Conservation (phyloP, 2,888 invertebrate genomes). For the Brachypalpus laphriformis region DNA sequence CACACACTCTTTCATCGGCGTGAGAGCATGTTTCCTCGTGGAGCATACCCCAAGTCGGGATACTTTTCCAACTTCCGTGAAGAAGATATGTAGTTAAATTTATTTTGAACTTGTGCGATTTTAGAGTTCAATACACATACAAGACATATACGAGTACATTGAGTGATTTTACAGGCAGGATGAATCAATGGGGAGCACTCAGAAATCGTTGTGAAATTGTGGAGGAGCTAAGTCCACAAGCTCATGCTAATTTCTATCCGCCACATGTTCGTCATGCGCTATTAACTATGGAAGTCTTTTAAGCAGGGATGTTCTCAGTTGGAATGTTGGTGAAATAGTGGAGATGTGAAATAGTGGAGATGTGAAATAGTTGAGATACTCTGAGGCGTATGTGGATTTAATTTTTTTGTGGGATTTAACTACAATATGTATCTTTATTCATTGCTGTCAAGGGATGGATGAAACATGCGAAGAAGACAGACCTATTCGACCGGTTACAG, state of each 20-base stretch:
- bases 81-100: not conserved
- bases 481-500: too few species aligned
- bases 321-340: not conserved
- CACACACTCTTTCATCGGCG: slow-evolving; percentile 10
- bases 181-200: not conserved
- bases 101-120: not conserved
- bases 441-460: too few species aligned
- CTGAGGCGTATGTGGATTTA: not conserved
- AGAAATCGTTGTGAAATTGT: not conserved
- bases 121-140: too few species aligned
- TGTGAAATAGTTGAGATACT: too few species aligned
- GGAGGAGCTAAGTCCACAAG: not conserved
- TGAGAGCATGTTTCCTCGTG: not conserved
- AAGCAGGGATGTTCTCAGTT: slow-evolving; percentile 39
- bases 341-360: too few species aligned
- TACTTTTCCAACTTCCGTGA: not conserved
- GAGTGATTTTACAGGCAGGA: not conserved
- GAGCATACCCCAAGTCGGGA: not conserved
- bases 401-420: too few species aligned
- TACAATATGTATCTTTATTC: too few species aligned
- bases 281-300: not conserved
- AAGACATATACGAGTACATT: too few species aligned
- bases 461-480: too few species aligned
- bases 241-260: not conserved
- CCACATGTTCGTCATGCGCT: slow-evolving; percentile 43